phyloP scores from a whole-genome alignment of 2,888 invertebrate species.

The Lypha dubia region DNA sequence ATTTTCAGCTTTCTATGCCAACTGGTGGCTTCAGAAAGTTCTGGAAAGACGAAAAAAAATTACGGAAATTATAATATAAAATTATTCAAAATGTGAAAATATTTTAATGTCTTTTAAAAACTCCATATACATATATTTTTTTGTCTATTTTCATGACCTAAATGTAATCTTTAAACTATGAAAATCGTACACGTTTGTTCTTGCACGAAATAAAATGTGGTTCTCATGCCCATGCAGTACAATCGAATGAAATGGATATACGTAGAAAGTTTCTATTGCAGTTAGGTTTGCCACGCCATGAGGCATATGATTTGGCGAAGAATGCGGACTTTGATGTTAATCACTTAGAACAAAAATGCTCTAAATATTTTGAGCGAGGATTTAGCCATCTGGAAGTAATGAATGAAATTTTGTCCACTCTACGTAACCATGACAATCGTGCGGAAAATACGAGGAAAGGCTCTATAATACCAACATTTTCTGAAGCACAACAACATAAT shows the following conservation, averaged over 20 bases:
- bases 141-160: conserved; percentile 55
- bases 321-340: conserved; percentile 37
- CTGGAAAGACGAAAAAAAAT: too few relatives aligned
- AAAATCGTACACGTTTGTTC: not conserved
- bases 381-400: not conserved
- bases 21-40: too few relatives aligned
- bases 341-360: not conserved
- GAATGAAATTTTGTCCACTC: not conserved
- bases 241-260: conserved; percentile 8
- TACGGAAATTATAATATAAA: conserved; percentile 4
- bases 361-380: conserved; percentile 17
- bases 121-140: conserved; percentile 36
- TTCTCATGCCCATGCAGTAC: not conserved
- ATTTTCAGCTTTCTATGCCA: too few relatives aligned
- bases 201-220: conserved; percentile 2
- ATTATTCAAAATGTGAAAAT: conserved; percentile 2
- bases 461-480: not conserved
- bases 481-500: not conserved
- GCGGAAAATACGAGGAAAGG: not conserved
- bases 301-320: conserved; percentile 47
- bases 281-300: conserved; percentile 59
- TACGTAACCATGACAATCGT: not conserved
- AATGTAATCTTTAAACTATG: not conserved
- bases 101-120: conserved; percentile 3
- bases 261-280: conserved; percentile 57